These are phyloP conservation scores for Saxidomus purpurata DNA, from an alignment of 1,140 invertebrate species.

Conservation along the genomic window DNA sequence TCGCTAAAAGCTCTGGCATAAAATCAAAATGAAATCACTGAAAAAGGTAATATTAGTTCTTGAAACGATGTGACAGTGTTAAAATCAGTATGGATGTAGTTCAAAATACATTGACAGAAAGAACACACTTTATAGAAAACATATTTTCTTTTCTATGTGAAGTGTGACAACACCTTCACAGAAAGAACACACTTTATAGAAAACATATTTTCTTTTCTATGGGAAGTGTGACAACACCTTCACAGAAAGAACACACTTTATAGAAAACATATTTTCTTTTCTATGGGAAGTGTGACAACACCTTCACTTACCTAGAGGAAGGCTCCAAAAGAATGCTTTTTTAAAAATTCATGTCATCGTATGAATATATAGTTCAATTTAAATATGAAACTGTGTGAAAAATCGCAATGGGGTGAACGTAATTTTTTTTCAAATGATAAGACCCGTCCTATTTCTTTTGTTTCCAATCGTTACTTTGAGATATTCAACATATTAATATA, in stretches of 20 bases:
- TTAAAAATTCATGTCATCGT: not conserved
- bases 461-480: too few species aligned
- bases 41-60: not conserved
- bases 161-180: not conserved
- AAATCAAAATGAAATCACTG: not conserved
- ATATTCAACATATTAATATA: too few species aligned
- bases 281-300: slow-evolving; percentile 39
- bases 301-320: slow-evolving; percentile 63
- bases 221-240: too few species aligned
- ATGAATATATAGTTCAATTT: too few species aligned
- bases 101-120: not conserved
- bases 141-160: not conserved
- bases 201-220: not conserved
- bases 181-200: not conserved
- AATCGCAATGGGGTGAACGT: too few species aligned
- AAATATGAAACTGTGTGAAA: too few species aligned
- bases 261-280: not conserved
- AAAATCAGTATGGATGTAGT: too few species aligned
- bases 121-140: not conserved
- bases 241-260: not conserved
- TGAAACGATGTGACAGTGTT: too few species aligned
- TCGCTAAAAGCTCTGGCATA: too few species aligned
- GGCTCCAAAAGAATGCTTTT: slow-evolving; percentile 68
- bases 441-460: too few species aligned
- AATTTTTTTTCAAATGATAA: too few species aligned